These are phyloP conservation scores for Cerceris rybyensis DNA, from an alignment of 2,888 invertebrate species.

Conservation along the genomic window DNA sequence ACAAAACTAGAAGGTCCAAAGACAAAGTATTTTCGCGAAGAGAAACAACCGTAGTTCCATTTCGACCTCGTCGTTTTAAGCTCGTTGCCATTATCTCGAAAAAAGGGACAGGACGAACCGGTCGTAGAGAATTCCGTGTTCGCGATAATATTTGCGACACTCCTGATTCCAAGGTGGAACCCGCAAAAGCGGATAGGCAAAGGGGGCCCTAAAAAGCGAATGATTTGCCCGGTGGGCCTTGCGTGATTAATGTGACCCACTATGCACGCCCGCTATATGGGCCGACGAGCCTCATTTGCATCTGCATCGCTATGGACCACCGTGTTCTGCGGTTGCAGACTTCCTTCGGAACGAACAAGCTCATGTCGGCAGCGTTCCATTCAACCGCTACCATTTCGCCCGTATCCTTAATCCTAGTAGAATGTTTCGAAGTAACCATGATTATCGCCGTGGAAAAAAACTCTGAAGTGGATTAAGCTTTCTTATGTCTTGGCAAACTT, in stretches of 20 bases:
- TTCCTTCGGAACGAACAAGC: conserved; percentile 59
- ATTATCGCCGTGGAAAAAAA: conserved; percentile 15
- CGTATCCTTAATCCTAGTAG: not conserved
- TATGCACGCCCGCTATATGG: conserved; percentile 67
- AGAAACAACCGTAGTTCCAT: conserved; percentile 23
- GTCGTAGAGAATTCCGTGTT: conserved; percentile 57
- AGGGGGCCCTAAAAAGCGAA: conserved; percentile 45
- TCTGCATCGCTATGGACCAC: conserved; percentile 67
- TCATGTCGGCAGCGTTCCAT: conserved; percentile 46
- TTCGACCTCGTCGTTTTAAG: conserved; percentile 35
- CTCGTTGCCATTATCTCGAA: conserved; percentile 52
- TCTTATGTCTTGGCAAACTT: too few relatives aligned
- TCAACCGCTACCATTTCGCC: conserved; percentile 52
- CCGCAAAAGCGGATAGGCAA: conserved; percentile 19
- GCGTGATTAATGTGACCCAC: conserved; percentile 66
- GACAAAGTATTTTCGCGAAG: conserved; percentile 44
- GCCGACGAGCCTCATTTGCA: conserved; percentile 67
- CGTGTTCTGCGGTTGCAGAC: conserved; percentile 59
- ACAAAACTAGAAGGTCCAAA: conserved; percentile 46
- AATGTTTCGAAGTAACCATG: conserved; percentile 23
- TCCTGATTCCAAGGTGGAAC: not conserved
- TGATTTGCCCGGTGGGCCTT: conserved; percentile 48
- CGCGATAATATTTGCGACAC: conserved; percentile 64
- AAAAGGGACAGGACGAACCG: conserved; percentile 46
- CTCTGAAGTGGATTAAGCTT: not conserved